Conservation (phyloP, 2,113 vertebrate genomes). For the Budorcas taxicolor region DNA sequence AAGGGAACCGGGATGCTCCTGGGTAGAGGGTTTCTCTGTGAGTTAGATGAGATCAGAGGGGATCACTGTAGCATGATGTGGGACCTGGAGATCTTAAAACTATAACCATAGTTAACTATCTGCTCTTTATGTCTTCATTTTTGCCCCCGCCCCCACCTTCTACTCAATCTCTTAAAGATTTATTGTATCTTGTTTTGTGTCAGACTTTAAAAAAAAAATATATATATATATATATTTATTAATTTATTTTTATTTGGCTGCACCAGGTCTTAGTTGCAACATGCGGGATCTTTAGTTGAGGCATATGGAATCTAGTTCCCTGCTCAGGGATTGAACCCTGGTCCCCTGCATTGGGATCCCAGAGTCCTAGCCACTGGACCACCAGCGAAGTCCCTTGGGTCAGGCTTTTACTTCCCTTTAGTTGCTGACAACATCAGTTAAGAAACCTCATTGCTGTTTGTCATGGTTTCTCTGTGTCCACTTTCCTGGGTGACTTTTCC, state of each 20-base stretch:
- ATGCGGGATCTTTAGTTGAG: background rate
- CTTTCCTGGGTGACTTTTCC: background rate
- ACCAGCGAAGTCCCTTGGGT: background rate
- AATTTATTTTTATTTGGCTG: background rate
- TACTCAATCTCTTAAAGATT: background rate
- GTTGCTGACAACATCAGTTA: background rate
- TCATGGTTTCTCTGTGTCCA: background rate
- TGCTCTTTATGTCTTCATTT: background rate
- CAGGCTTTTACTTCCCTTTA: background rate
- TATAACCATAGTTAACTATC: background rate
- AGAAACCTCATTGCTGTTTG: background rate
- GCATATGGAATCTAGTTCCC: background rate
- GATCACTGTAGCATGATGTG: accelerated
- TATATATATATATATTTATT: no score
- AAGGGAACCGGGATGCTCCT: background rate
- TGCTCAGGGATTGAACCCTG: background rate
- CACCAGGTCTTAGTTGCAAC: background rate
- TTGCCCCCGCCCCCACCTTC: background rate
- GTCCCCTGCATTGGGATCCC: background rate
- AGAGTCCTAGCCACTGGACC: background rate
- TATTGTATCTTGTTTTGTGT: background rate
- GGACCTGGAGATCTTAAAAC: background rate
- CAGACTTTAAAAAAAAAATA: background rate
- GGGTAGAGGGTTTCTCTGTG: background rate
- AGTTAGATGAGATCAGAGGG: background rate